phyloP scores from a whole-genome alignment of 2,113 vertebrate genomes.

The Phasianus colchicus region DNA sequence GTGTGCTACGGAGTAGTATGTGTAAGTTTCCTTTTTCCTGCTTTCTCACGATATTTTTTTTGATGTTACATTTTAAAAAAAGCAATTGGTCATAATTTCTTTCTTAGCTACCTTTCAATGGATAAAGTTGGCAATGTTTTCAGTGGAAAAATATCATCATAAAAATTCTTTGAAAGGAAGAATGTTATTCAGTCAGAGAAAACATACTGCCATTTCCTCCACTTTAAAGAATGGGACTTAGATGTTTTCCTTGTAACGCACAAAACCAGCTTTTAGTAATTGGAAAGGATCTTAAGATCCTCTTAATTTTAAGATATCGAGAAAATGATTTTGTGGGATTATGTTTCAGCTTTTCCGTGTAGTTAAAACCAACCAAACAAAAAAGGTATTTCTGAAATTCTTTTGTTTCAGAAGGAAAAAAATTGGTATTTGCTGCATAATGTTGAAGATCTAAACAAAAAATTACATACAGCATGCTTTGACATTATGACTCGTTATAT shows the following conservation, averaged over 20 bases:
- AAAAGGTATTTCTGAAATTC: background rate
- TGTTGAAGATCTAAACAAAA: background rate
- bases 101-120: background rate
- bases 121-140: background rate
- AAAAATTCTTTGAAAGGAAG: background rate
- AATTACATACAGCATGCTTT: background rate
- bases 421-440: background rate
- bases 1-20: background rate
- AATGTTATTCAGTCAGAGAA: background rate
- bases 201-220: rapidly evolving
- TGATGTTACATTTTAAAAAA: background rate
- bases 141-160: background rate
- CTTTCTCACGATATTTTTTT: background rate
- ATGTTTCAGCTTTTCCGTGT: background rate
- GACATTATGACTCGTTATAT: background rate
- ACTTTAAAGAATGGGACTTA: background rate
- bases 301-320: background rate
- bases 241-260: background rate
- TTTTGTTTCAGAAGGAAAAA: background rate
- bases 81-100: background rate
- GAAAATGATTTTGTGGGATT: background rate
- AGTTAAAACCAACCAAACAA: background rate
- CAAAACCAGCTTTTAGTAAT: background rate
- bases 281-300: background rate
- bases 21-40: background rate